Conservation (phyloP, 2,113 vertebrate genomes). For the Aix galericulata region DNA sequence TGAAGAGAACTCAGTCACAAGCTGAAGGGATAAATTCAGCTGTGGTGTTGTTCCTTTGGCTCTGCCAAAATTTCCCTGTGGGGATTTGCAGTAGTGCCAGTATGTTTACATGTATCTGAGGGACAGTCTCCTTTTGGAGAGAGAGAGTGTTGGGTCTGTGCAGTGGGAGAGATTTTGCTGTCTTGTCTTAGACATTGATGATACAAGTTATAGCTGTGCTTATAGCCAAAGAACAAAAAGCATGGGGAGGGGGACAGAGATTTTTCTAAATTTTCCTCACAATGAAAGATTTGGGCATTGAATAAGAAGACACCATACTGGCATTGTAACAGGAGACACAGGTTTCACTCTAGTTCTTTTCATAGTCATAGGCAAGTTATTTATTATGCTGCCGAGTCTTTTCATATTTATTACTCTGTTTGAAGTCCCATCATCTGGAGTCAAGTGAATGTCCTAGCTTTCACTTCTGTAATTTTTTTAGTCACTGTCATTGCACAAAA, state of each 20-base stretch:
- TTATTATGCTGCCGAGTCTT: not conserved
- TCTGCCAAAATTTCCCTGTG: not conserved
- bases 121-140: not conserved
- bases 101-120: not conserved
- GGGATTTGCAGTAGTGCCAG: not conserved
- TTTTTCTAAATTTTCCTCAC: not conserved
- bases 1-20: not conserved
- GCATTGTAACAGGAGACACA: not conserved
- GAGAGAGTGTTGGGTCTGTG: not conserved
- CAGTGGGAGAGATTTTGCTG: not conserved
- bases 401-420: not conserved
- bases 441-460: not conserved
- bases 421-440: slow-evolving; percentile 25
- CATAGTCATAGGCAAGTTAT: not conserved
- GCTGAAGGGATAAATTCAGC: not conserved
- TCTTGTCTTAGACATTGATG: not conserved
- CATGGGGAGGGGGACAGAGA: not conserved
- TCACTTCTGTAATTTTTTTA: not conserved
- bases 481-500: not conserved
- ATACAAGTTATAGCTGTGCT: not conserved
- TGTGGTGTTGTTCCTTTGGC: not conserved
- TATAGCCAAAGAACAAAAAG: not conserved
- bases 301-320: not conserved
- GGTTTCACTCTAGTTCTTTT: not conserved
- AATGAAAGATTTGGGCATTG: not conserved